Conservation (phyloP, 2,888 invertebrate species). For the Raillietiella orientalis region DNA sequence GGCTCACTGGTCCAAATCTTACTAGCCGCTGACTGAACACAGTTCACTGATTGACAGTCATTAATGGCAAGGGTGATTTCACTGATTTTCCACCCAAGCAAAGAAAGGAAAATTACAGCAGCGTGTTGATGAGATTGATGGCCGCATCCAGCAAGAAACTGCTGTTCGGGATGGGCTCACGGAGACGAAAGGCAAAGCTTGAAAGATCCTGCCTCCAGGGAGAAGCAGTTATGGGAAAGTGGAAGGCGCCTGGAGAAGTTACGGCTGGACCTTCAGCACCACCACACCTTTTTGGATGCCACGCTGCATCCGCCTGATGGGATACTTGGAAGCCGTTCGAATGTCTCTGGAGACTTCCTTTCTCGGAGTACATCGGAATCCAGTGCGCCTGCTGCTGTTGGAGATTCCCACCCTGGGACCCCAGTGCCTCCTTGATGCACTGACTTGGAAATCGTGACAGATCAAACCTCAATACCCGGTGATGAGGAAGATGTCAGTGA, state of each 20-base stretch:
- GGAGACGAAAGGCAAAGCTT: constrained; percentile 94
- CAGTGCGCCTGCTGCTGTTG: constrained; percentile 37
- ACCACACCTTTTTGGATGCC: constrained; percentile 21
- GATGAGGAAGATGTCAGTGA: constrained; percentile 16
- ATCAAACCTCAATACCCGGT: constrained; percentile 41
- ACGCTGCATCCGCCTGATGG: constrained; percentile 9
- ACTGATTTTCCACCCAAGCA: constrained; percentile 93
- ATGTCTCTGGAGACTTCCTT: constrained; percentile 26
- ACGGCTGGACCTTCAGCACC: constrained; percentile 48
- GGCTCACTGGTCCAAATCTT: no score
- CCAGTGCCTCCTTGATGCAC: no score
- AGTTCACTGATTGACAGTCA: no score
- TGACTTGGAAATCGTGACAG: constrained; percentile 65
- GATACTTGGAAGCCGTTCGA: no score
- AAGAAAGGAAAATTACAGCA: constrained; percentile 53
- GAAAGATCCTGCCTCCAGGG: constrained; percentile 76
- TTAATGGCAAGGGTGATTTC: constrained; percentile 96
- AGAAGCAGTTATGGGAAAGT: constrained; percentile 77
- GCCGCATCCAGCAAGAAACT: constrained; percentile 59
- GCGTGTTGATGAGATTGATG: constrained; percentile 18
- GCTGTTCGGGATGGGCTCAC: constrained; percentile 76
- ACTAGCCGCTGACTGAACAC: no score
- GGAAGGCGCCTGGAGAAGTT: constrained; percentile 69
- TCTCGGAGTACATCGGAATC: constrained; percentile 74
- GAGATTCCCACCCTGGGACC: no score